Evolutionary conservation across 2,113 vertebrate species (phyloP).

Genomic region (Tragelaphus scriptus): DNA sequence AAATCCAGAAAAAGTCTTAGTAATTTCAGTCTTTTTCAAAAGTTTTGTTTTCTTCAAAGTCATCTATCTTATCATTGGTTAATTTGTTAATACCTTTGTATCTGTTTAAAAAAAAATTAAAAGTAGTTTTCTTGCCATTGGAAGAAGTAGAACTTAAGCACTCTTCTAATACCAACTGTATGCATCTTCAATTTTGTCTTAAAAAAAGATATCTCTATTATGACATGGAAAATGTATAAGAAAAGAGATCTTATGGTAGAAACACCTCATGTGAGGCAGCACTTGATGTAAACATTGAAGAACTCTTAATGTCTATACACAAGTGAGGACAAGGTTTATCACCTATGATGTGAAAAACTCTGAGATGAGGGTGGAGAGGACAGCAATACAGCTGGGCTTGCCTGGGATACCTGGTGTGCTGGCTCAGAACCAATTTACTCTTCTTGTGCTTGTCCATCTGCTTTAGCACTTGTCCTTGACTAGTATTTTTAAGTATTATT

Average conservation of each 20-base stretch:
- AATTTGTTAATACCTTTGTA: neutral
- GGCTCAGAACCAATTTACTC: neutral
- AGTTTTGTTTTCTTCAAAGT: neutral
- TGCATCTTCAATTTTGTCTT: neutral
- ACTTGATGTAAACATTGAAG: neutral
- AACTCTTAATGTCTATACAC: neutral
- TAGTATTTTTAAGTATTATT: neutral
- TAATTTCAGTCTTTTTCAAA: neutral
- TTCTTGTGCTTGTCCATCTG: neutral
- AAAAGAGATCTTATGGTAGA: neutral
- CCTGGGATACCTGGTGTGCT: neutral
- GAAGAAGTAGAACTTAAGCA: neutral
- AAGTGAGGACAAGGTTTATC: neutral
- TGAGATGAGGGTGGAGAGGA: too few species aligned
- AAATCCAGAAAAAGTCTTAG: neutral
- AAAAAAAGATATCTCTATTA: too few species aligned
- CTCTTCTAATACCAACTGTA: neutral
- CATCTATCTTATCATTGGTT: neutral
- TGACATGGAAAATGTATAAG: neutral
- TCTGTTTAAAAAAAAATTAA: neutral
- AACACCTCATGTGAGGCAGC: neutral
- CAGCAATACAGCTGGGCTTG: neutral
- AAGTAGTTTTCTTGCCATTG: neutral
- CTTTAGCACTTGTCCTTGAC: neutral
- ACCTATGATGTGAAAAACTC: neutral